Conservation (phyloP, 2,113 vertebrate species). For the Castor canadensis region DNA sequence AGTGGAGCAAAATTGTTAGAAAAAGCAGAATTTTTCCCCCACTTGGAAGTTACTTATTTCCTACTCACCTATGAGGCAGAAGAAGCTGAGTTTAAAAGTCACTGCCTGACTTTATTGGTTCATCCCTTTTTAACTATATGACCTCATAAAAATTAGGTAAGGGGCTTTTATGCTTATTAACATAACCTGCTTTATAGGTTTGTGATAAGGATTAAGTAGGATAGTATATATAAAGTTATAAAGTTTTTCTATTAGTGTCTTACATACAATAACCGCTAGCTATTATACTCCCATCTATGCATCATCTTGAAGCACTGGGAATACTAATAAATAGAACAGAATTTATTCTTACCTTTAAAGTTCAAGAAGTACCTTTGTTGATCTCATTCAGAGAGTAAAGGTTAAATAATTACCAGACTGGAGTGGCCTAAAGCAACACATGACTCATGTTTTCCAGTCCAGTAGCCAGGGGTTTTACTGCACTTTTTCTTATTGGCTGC, state of each 20-base stretch:
- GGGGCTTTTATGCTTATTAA: conserved; percentile 1
- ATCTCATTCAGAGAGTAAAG: not conserved
- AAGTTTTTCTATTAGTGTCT: not conserved
- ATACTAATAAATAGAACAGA: conserved; percentile 34
- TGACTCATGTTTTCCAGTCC: not conserved
- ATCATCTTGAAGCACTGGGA: not conserved
- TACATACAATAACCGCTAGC: not conserved
- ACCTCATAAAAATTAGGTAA: not conserved
- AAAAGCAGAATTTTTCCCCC: not conserved
- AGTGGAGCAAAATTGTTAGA: not conserved
- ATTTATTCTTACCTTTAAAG: conserved; percentile 23
- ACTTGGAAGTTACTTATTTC: not conserved
- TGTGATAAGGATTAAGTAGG: not conserved
- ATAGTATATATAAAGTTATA: not conserved
- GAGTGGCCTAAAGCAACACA: not conserved
- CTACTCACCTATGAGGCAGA: not conserved
- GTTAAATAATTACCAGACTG: conserved; percentile 37
- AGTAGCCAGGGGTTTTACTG: not conserved
- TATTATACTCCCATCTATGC: not conserved
- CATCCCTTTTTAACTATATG: not conserved
- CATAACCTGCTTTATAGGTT: not conserved
- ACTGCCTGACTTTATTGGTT: not conserved
- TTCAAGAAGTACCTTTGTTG: conserved; percentile 23
- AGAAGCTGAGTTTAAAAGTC: not conserved
- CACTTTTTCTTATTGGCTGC: conserved; percentile 4